Evolutionary conservation across 2,113 vertebrate species (phyloP).

Genomic region (Ameiurus melas): DNA sequence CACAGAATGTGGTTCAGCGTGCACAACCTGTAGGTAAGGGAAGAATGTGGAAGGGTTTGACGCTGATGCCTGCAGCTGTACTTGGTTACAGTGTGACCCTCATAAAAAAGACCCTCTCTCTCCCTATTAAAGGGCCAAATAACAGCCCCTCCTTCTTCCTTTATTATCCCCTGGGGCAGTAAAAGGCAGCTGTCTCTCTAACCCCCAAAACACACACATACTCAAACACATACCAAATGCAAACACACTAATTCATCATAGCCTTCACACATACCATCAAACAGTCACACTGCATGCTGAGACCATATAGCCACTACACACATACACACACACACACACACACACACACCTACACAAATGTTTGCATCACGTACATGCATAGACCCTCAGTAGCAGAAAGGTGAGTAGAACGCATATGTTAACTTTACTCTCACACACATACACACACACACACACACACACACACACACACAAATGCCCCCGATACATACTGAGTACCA

Average conservation of each 20-base stretch:
- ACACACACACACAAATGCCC: slow-evolving; percentile 22
- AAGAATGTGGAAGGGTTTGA: slow-evolving; percentile 60
- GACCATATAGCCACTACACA: slow-evolving; percentile 61
- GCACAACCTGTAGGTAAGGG: slow-evolving; percentile 14
- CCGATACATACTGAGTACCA: background rate
- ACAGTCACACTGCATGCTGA: slow-evolving; percentile 60
- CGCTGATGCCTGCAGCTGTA: slow-evolving; percentile 72
- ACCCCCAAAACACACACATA: slow-evolving; percentile 55
- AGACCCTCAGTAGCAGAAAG: background rate
- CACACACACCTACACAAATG: background rate
- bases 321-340: slow-evolving; percentile 36
- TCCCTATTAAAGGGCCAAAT: slow-evolving; percentile 80
- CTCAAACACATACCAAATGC: slow-evolving; percentile 49
- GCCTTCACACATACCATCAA: slow-evolving; percentile 57
- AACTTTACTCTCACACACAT: slow-evolving; percentile 40
- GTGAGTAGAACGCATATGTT: slow-evolving; percentile 12
- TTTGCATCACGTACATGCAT: background rate
- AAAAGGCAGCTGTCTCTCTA: slow-evolving; percentile 77
- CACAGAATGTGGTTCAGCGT: slow-evolving; percentile 27
- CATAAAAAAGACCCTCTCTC: slow-evolving; percentile 65
- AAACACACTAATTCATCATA: slow-evolving; percentile 49
- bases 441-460: slow-evolving; percentile 37
- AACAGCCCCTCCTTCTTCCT: slow-evolving; percentile 67
- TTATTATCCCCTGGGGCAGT: slow-evolving; percentile 78
- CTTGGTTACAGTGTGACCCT: slow-evolving; percentile 77